These are phyloP conservation scores for Crotalus viridis DNA, from an alignment of 2,113 vertebrate genomes.

Conservation along the genomic window DNA sequence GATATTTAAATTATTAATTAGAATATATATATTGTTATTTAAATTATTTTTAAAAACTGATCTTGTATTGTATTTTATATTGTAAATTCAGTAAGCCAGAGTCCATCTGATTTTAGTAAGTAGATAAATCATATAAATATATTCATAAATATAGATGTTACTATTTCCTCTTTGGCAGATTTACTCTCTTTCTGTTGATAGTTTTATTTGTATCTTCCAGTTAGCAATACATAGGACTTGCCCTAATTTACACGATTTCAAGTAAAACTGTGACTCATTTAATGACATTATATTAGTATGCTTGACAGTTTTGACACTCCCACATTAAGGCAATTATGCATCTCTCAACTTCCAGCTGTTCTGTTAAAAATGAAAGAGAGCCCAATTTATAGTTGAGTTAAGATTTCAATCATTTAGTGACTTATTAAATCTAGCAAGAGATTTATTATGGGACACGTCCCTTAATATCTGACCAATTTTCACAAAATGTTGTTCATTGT, in stretches of 20 bases:
- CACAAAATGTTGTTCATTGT: conserved; percentile 53
- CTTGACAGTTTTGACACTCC: not conserved
- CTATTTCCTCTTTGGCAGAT: conserved; percentile 23
- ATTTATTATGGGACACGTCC: conserved; percentile 57
- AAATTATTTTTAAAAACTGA: not conserved
- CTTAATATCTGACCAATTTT: conserved; percentile 53
- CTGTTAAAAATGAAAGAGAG: conserved; percentile 36
- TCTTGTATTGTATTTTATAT: not conserved
- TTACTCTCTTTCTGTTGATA: conserved; percentile 32
- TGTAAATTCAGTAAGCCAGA: not conserved
- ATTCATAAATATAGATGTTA: not conserved
- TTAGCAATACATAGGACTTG: conserved; percentile 14
- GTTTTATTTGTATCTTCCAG: conserved; percentile 23
- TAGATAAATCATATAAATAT: not conserved
- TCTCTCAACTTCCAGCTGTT: conserved; percentile 37
- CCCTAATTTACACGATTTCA: conserved; percentile 37
- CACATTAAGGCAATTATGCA: conserved; percentile 24
- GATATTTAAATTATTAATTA: not conserved
- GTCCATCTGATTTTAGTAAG: not conserved
- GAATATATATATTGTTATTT: not conserved
- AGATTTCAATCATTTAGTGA: conserved; percentile 57
- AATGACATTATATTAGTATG: not conserved
- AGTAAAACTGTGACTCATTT: conserved; percentile 24
- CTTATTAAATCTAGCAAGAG: conserved; percentile 63
- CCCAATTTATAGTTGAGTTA: conserved; percentile 41